Evolutionary conservation across 2,113 vertebrate species (phyloP).

Genomic region (Scalopus aquaticus): DNA sequence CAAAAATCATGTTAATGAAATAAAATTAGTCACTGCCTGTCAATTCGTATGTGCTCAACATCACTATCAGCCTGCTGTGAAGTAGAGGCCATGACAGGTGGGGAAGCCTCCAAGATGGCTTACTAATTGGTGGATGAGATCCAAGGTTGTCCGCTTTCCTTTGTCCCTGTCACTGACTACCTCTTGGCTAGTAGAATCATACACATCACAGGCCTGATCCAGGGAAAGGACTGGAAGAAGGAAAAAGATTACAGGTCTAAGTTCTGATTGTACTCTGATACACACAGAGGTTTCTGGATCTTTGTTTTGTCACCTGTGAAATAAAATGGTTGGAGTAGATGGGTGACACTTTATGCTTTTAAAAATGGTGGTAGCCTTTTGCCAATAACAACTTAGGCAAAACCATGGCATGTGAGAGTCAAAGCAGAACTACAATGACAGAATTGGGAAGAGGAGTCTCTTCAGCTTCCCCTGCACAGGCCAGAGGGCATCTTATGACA

Average conservation of each 20-base stretch:
- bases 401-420: background rate
- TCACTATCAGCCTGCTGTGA: background rate
- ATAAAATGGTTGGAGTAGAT: background rate
- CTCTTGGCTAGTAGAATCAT: background rate
- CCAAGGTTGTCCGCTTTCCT: background rate
- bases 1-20: no score
- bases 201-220: rapidly evolving
- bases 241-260: background rate
- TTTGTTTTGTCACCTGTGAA: background rate
- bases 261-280: background rate
- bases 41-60: no score
- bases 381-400: background rate
- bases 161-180: background rate
- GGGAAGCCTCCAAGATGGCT: background rate
- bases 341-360: background rate
- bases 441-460: background rate
- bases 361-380: background rate
- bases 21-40: no score
- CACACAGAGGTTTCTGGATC: background rate
- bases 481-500: rapidly evolving
- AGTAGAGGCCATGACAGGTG: background rate
- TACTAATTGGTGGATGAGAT: background rate
- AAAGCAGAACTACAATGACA: background rate
- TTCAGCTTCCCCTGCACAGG: background rate
- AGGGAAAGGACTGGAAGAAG: background rate